These are phyloP conservation scores for Syrmaticus mikado DNA, from an alignment of 2,113 vertebrate species.

Conservation along the genomic window DNA sequence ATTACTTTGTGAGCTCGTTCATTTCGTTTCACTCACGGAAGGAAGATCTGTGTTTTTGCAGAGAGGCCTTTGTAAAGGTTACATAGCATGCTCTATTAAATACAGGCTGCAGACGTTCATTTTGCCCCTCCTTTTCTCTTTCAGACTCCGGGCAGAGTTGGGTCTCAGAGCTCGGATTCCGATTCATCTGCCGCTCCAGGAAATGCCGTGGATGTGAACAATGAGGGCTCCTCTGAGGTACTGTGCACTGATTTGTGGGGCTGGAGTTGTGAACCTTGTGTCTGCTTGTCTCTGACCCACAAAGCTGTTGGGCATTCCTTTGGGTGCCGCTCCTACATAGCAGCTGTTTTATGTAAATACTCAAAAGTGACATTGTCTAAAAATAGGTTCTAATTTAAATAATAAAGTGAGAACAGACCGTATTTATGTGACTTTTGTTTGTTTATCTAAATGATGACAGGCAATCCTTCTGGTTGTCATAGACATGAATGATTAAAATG, in stretches of 20 bases:
- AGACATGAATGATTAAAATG: conserved; percentile 9
- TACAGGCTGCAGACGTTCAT: not conserved
- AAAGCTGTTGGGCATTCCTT: not conserved
- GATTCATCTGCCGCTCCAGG: conserved; percentile 87
- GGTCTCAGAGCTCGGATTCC: conserved; percentile 92
- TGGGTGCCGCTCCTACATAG: not conserved
- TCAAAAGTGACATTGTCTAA: not conserved
- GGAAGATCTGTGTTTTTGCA: not conserved
- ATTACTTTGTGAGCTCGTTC: not conserved
- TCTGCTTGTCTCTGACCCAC: not conserved
- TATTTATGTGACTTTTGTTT: not conserved
- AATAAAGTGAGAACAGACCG: not conserved
- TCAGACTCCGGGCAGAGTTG: conserved; percentile 96
- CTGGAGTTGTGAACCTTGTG: not conserved
- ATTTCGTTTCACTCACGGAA: not conserved
- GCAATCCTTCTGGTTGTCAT: not conserved
- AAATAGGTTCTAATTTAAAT: not conserved
- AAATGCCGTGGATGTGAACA: conserved; percentile 86
- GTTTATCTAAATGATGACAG: not conserved
- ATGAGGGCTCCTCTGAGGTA: conserved; percentile 96
- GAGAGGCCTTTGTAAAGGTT: not conserved
- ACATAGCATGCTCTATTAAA: not conserved
- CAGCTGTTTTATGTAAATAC: not conserved
- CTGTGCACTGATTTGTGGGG: fast-evolving
- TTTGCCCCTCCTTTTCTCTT: conserved; percentile 25